phyloP scores from a whole-genome alignment of 2,797 vertebrate genomes.

The Salarias fasciatus region DNA sequence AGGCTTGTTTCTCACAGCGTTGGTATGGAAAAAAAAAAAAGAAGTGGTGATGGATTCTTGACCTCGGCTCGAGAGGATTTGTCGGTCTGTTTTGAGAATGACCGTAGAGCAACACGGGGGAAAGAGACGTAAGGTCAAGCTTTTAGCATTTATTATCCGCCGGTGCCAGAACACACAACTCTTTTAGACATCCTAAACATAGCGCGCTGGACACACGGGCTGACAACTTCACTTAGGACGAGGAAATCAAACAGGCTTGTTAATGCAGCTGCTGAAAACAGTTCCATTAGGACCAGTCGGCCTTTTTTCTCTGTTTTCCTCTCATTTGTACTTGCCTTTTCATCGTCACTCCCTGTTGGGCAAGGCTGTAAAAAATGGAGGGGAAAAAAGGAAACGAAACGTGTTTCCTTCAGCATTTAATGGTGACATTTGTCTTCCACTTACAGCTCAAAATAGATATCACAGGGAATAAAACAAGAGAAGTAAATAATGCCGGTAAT shows the following conservation, averaged over 20 bases:
- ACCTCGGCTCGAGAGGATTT: conserved; percentile 74
- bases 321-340: conserved; percentile 73
- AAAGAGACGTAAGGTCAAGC: conserved; percentile 70
- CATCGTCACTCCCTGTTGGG: conserved; percentile 55
- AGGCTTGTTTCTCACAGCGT: conserved; percentile 65
- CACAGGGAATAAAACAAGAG: conserved; percentile 46
- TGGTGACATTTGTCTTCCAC: conserved; percentile 55
- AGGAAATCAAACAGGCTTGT: conserved; percentile 77
- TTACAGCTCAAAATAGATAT: conserved; percentile 53
- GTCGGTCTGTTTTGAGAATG: conserved; percentile 76
- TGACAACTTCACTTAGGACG: conserved; percentile 77
- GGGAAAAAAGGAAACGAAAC: conserved; percentile 37
- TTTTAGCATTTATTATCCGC: conserved; percentile 75
- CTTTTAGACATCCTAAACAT: conserved; percentile 78
- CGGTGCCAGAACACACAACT: conserved; percentile 81
- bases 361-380: neutral
- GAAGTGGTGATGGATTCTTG: conserved; percentile 72
- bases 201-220: conserved; percentile 73
- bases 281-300: conserved; percentile 72
- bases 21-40: conserved; percentile 59
- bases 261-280: conserved; percentile 82
- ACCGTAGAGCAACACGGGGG: conserved; percentile 66
- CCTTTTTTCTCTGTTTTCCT: conserved; percentile 69
- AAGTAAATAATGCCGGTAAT: conserved; percentile 25
- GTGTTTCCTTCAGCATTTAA: conserved; percentile 65